Evolutionary conservation across 2,113 vertebrate genomes (phyloP).

Genomic region (Athene noctua): DNA sequence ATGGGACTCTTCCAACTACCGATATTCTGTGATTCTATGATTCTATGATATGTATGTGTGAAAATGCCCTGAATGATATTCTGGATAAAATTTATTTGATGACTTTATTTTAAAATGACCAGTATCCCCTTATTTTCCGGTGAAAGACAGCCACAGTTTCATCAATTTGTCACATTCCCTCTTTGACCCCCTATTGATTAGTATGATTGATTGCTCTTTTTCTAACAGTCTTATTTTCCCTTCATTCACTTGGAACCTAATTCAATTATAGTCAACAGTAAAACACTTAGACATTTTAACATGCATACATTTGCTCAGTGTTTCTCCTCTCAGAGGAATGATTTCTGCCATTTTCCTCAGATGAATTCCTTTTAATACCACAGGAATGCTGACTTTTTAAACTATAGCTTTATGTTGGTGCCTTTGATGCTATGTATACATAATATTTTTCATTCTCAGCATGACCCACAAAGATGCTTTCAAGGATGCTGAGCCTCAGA

Average conservation of each 20-base stretch:
- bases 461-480: neutral
- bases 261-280: slow-evolving; percentile 14
- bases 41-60: neutral
- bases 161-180: neutral
- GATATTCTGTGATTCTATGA: neutral
- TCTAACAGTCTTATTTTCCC: neutral
- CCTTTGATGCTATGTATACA: neutral
- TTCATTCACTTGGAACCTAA: slow-evolving; percentile 10
- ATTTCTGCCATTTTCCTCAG: slow-evolving; percentile 24
- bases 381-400: slow-evolving; percentile 27
- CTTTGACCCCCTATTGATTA: neutral
- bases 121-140: neutral
- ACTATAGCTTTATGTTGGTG: neutral
- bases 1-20: neutral
- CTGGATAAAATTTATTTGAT: neutral
- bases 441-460: slow-evolving; percentile 25
- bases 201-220: neutral
- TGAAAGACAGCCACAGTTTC: neutral
- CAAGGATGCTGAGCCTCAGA: slow-evolving; percentile 3
- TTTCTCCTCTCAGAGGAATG: neutral
- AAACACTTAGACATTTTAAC: neutral
- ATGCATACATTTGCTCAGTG: neutral
- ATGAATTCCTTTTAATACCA: slow-evolving; percentile 29
- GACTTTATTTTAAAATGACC: neutral
- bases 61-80: neutral